Base-by-base conservation (phyloP, 2,888 invertebrate genomes). In the Tipula vernalis region DNA sequence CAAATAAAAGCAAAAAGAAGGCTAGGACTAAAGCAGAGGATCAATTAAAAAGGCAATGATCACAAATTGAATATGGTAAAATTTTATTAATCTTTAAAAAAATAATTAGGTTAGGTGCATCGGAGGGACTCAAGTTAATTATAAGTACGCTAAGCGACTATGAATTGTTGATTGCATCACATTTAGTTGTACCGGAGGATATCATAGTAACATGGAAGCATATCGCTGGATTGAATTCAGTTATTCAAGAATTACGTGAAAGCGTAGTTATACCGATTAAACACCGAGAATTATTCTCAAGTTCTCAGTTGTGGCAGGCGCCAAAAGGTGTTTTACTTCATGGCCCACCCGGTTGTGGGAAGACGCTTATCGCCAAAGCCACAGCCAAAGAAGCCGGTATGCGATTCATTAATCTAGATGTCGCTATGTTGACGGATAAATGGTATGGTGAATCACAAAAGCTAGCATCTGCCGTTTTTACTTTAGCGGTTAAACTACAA, bases 361-460 rank as follows among this genome's bases (percentile, higher is more conserved):
- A 99, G 92, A 99, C 99, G 0, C 94, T 99, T 91, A 97, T 99
- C 88, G 99, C 99, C 0, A 98, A 98, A 92, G 99, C 99, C 8
- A 98, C 98, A 0, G 99, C 99, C 0, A 96, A 96, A 90, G 98
- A 98, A 91, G 97, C 98, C 3, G 96, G 96, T 89, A 98, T 98
- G 90, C 94, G 97, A 88, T 99, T 99, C 91, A 97, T 99, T 88
- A 99, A 99, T 91, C 92, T 99, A 87, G 98, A 99, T 90, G 95
- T 98, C 0, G 97, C 98, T 0, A 95, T 98, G 87, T 92, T 99
- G 13, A 98, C 98, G 0, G 99, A 99, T 92, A 99, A 99, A 91
- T 99, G 99, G 99, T 99, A 99, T 90, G 99, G 99, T 0, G 99
- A 99, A 92, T 98, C 98, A 87, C 99, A 99, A 92, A 99, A 99